Evolutionary conservation across 2,888 invertebrate species (phyloP), one percentile per base, ranked within the genome.

Genomic region (Parthenolecanium corni): DNA sequence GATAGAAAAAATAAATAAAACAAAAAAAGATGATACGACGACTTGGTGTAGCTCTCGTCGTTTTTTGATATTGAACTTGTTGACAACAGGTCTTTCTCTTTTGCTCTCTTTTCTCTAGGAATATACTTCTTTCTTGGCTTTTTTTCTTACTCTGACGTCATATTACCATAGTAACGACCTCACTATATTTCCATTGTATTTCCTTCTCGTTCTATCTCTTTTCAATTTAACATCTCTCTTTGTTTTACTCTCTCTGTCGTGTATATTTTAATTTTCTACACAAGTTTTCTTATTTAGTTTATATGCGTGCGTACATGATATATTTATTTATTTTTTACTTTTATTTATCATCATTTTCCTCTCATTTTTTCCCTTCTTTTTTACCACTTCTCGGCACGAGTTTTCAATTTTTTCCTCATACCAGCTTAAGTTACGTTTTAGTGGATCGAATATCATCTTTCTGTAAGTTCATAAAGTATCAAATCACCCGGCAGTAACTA

Each of bases 111-210:
- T 56, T 46, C 40, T 23, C n/a, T 56, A 31, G 31, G 31, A 6
- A 31, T 31, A 31, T 31, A 31, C 31, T 31, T 31, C 9, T 31
- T 31, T 31, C 31, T 31, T 31, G 31, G 5, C 56, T 56, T 56
- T 46, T 42, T 23, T 42, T 56, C 16, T 25, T 18, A 46, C 25
- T 46, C 46, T 62, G 62, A 62, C 62, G 62, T 62, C 62, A 62
- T 16, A 53, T 62, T 62, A 51, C 62, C 62, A 62, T 62, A 47
- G 51, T 51, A 52, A 62, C 62, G 62, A 49, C 52, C 62, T 56
- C 56, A 56, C 56, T 56, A 25, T 12, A 3, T 20, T 38, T 56
- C 31, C 24, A 42, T 46, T 46, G 44, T 40, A 18, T 56, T 56
- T 56, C 54, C n/a, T n/a, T n/a, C n/a, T n/a, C n/a, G n/a, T n/a